A percentile compares a stretch with the other conserved stretches of the same genome.
phyloP scores from a whole-genome alignment of 1,140 invertebrate species.

The Eriosoma lanigerum region DNA sequence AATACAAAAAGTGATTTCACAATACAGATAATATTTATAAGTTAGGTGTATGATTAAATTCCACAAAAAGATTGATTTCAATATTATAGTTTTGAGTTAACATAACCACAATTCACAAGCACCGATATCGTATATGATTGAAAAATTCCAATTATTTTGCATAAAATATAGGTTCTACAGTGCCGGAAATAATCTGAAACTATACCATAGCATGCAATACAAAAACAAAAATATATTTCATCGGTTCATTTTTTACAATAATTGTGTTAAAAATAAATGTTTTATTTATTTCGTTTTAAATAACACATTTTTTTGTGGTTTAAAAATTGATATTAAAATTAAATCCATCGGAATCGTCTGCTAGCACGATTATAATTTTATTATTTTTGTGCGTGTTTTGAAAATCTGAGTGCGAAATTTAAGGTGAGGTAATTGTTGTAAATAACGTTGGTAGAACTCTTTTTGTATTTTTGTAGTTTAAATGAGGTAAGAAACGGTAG shows the following conservation, averaged over 20 bases:
- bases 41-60: neutral
- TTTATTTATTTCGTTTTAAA: too few relatives aligned
- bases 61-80: too few relatives aligned
- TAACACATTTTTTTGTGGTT: neutral
- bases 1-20: neutral
- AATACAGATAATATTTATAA: neutral
- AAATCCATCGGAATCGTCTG: neutral
- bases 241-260: neutral
- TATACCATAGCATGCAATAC: neutral
- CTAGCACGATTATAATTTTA: neutral
- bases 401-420: neutral
- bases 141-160: neutral
- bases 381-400: constrained; percentile 1
- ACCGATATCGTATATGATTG: neutral
- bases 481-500: neutral
- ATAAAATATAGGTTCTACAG: neutral
- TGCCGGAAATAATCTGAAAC: neutral
- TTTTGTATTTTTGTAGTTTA: too few relatives aligned
- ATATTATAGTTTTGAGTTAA: too few relatives aligned
- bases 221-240: neutral
- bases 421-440: neutral
- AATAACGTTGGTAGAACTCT: neutral
- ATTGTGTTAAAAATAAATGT: neutral
- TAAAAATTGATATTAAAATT: neutral
- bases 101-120: neutral